Conservation (phyloP, 2,888 invertebrate species). For the Eretmocerus hayati region DNA sequence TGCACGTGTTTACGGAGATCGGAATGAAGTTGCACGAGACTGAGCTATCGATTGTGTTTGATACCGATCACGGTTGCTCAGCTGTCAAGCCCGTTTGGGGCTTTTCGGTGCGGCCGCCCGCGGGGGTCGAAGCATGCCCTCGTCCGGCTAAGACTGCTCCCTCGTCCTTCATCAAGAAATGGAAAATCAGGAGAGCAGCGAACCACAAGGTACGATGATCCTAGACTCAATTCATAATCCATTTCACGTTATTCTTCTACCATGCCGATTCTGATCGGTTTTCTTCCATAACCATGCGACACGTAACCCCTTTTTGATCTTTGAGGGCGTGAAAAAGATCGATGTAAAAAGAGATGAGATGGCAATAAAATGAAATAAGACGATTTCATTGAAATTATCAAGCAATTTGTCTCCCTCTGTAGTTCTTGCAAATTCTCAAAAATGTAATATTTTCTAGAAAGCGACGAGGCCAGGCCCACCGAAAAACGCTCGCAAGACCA, state of each 20-base stretch:
- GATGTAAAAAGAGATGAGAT: too few relatives aligned
- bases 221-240: too few relatives aligned
- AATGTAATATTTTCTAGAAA: too few relatives aligned
- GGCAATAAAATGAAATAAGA: too few relatives aligned
- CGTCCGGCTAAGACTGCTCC: conserved; percentile 10
- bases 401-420: neutral
- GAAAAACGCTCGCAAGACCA: conserved; percentile 4
- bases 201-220: conserved; percentile 12
- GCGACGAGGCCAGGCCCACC: neutral
- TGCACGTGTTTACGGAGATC: neutral
- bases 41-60: neutral
- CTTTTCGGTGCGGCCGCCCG: conserved; percentile 18
- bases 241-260: too few relatives aligned
- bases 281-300: neutral
- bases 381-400: neutral
- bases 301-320: neutral
- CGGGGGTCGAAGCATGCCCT: conserved; percentile 15
- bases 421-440: neutral
- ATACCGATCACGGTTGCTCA: conserved; percentile 3
- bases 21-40: neutral
- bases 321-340: neutral
- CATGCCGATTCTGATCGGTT: too few relatives aligned
- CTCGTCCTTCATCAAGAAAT: conserved; percentile 12
- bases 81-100: conserved; percentile 18
- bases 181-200: conserved; percentile 19